These are phyloP conservation scores for Drosophila grimshawi DNA, from an alignment of 1,140 invertebrate species.

Conservation along the genomic window DNA sequence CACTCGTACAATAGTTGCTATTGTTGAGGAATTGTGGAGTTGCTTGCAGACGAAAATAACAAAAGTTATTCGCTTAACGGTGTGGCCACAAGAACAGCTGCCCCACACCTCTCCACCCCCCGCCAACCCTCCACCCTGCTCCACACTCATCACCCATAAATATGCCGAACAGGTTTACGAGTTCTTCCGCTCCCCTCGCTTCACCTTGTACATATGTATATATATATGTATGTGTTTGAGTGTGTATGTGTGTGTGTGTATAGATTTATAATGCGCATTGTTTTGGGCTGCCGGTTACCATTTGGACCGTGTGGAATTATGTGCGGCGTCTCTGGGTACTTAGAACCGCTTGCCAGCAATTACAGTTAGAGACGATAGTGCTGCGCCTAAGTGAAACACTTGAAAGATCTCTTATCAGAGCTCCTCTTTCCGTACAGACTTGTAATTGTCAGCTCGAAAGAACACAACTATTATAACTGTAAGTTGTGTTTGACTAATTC, in stretches of 20 bases:
- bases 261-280: slow-evolving; percentile 72
- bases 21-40: slow-evolving; percentile 35
- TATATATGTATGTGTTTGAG: not conserved
- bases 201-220: not conserved
- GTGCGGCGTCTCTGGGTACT: slow-evolving; percentile 5
- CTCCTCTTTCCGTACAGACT: not conserved
- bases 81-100: slow-evolving; percentile 19
- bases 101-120: not conserved
- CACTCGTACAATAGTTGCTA: slow-evolving; percentile 19
- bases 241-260: not conserved
- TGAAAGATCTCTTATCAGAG: slow-evolving; percentile 29
- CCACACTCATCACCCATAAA: slow-evolving; percentile 50
- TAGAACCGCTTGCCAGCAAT: slow-evolving; percentile 56
- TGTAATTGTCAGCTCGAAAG: slow-evolving; percentile 6
- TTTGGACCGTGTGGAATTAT: slow-evolving; percentile 67
- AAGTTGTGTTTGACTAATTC: too few species aligned
- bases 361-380: slow-evolving; percentile 46
- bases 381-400: slow-evolving; percentile 51
- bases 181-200: slow-evolving; percentile 13
- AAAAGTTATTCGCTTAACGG: slow-evolving; percentile 62
- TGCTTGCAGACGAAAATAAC: slow-evolving; percentile 47
- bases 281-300: slow-evolving; percentile 64
- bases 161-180: slow-evolving; percentile 65
- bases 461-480: too few species aligned
- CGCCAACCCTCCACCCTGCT: not conserved